phyloP scores from a whole-genome alignment of 2,113 vertebrate genomes.

The Aythya baeri region DNA sequence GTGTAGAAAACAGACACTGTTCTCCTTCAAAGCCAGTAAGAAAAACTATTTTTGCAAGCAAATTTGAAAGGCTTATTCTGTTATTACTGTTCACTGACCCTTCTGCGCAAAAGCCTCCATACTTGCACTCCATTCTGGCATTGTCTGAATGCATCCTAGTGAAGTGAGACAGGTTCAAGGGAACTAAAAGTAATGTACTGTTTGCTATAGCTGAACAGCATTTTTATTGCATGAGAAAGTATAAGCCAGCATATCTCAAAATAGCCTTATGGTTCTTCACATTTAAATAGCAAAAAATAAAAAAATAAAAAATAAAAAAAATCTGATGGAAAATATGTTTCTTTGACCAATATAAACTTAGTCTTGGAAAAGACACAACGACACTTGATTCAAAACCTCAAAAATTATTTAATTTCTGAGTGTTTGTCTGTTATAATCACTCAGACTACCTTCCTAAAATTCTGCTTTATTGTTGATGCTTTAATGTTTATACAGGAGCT shows the following conservation, averaged over 20 bases:
- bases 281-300: background rate
- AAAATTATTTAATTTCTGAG: background rate
- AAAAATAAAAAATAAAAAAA: no score
- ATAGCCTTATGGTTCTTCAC: rapidly evolving
- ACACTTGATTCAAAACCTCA: background rate
- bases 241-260: background rate
- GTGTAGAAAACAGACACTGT: background rate
- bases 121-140: background rate
- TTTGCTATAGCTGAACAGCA: background rate
- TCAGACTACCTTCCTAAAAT: background rate
- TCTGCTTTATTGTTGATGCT: background rate
- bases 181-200: background rate
- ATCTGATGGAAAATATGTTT: background rate
- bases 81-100: background rate
- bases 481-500: background rate
- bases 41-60: background rate
- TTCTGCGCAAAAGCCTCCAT: background rate
- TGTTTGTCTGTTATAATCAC: background rate
- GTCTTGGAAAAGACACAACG: background rate
- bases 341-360: background rate
- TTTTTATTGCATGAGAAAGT: background rate
- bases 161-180: background rate
- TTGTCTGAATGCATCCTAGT: background rate
- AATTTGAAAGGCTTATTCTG: background rate
- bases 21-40: background rate